Base-by-base conservation (phyloP, 2,888 invertebrate species). In the Gisinianus flammeolus region DNA sequence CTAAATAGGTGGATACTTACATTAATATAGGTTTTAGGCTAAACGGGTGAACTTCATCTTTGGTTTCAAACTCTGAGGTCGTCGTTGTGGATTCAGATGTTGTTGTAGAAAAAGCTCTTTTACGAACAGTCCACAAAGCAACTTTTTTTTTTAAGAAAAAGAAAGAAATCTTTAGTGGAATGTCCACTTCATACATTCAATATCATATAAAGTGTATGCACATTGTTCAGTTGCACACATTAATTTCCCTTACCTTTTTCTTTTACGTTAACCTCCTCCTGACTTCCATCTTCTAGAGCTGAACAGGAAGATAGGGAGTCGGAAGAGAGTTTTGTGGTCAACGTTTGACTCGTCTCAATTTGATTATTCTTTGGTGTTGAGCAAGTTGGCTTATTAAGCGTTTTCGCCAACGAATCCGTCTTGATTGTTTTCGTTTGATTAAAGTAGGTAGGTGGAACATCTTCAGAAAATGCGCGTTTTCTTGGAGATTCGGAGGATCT, bases 181-280 rank as follows among this genome's bases (percentile, higher is more conserved):
- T n/a, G n/a, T n/a, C n/a, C n/a, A n/a, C n/a, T n/a, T n/a, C n/a
- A n/a, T n/a, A n/a, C n/a, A n/a, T n/a, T n/a, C n/a, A n/a, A n/a
- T n/a, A n/a, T n/a, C n/a, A n/a, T n/a, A n/a, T n/a, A n/a, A n/a
- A n/a, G n/a, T n/a, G n/a, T n/a, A n/a, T n/a, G n/a, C n/a, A n/a
- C n/a, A n/a, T n/a, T n/a, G n/a, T n/a, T n/a, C n/a, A n/a, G n/a
- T n/a, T n/a, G n/a, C n/a, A n/a, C n/a, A n/a, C n/a, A n/a, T n/a
- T n/a, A n/a, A n/a, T n/a, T n/a, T n/a, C n/a, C n/a, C n/a, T n/a
- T n/a, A n/a, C n/a, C n/a, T n/a, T n/a, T n/a, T 72, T 86, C 86
- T 62, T 84, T 84, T 5, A 86, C 86, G 79, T 86, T 86, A 6
- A 86, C 83, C 74, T 86, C 86, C 31, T 85, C 86, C 54, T 79